phyloP scores from a whole-genome alignment of 35 echinoderm and acorn worm species.

The Ptychodera flava region DNA sequence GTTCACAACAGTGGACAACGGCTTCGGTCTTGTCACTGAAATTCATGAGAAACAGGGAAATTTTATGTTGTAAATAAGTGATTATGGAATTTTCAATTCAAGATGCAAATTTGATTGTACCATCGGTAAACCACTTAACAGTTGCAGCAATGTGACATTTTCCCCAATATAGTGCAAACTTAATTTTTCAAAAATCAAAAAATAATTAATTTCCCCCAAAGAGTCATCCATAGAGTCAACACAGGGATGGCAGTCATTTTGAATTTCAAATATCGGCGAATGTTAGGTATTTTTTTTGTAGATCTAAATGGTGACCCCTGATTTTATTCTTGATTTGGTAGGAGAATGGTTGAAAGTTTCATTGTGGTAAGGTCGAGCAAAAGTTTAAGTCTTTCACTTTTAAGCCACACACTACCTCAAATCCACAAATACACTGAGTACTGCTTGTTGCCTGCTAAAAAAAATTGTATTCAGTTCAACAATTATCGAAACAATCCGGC shows the following conservation, averaged over 20 bases:
- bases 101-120: background rate
- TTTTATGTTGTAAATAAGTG: too few relatives aligned
- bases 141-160: background rate
- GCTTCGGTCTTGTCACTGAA: slow-evolving; percentile 78
- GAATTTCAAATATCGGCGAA: too few relatives aligned
- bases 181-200: background rate
- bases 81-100: background rate
- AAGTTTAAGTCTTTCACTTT: background rate
- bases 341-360: too few relatives aligned
- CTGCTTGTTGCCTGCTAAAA: too few relatives aligned
- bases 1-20: slow-evolving; percentile 75
- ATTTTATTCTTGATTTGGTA: too few relatives aligned
- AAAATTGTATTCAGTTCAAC: too few relatives aligned
- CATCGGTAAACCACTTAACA: background rate
- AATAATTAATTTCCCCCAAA: background rate
- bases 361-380: background rate
- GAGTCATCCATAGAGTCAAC: background rate
- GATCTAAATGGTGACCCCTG: too few relatives aligned
- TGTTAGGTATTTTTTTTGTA: background rate
- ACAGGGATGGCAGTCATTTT: background rate
- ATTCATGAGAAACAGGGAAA: slow-evolving; percentile 8
- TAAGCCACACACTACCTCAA: too few relatives aligned
- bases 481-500: too few relatives aligned
- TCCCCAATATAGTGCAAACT: background rate
- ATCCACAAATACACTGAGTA: background rate